phyloP scores from a whole-genome alignment of 2,797 vertebrate genomes.

The Brotula barbata region DNA sequence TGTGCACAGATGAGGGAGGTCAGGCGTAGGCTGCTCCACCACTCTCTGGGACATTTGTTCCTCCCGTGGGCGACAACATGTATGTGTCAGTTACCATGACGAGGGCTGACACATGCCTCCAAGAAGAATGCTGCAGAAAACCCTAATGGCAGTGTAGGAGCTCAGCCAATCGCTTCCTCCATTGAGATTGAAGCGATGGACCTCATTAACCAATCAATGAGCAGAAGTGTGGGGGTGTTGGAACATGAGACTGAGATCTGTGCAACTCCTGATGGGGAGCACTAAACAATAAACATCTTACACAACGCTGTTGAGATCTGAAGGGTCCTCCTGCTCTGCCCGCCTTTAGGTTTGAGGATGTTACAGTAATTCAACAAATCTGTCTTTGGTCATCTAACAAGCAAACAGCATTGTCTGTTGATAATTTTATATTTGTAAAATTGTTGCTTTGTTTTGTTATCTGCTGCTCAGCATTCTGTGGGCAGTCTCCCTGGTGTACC shows the following conservation, averaged over 20 bases:
- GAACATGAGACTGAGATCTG: slow-evolving; percentile 51
- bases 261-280: slow-evolving; percentile 41
- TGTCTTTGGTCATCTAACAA: slow-evolving; percentile 9
- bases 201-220: slow-evolving; percentile 73
- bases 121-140: slow-evolving; percentile 34
- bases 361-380: slow-evolving; percentile 30
- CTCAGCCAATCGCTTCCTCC: slow-evolving; percentile 61
- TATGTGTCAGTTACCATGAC: slow-evolving; percentile 57
- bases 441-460: not conserved
- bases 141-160: slow-evolving; percentile 66
- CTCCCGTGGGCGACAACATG: slow-evolving; percentile 50
- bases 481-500: slow-evolving; percentile 20
- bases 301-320: slow-evolving; percentile 35
- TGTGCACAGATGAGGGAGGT: slow-evolving; percentile 36
- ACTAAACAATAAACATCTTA: slow-evolving; percentile 69
- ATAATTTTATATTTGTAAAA: not conserved
- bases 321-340: slow-evolving; percentile 32
- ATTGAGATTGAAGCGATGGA: slow-evolving; percentile 46
- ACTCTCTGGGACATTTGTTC: slow-evolving; percentile 41
- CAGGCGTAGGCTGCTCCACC: slow-evolving; percentile 43
- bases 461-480: slow-evolving; percentile 15
- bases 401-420: slow-evolving; percentile 2
- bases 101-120: slow-evolving; percentile 57
- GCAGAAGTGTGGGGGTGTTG: slow-evolving; percentile 66
- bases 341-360: slow-evolving; percentile 12